Conservation (phyloP, 2,888 invertebrate genomes). For the Buathra laborator region DNA sequence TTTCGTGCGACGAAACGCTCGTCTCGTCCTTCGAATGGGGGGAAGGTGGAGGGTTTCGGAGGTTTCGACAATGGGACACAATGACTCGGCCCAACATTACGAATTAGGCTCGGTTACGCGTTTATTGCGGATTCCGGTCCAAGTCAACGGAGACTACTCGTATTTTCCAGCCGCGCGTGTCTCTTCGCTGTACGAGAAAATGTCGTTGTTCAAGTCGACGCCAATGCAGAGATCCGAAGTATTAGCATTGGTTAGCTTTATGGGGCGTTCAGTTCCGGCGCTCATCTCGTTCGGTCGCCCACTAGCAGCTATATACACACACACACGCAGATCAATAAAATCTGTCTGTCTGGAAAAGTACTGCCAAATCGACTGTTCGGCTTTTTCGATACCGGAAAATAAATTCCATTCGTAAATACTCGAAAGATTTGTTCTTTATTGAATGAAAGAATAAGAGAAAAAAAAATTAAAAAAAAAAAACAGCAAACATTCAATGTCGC, state of each 20-base stretch:
- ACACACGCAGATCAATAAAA: conserved; percentile 82
- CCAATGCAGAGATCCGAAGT: conserved; percentile 84
- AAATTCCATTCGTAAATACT: conserved; percentile 42
- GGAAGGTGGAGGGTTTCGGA: conserved; percentile 57
- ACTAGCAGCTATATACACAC: conserved; percentile 31
- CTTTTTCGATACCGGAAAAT: conserved; percentile 63
- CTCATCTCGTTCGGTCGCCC: conserved; percentile 68
- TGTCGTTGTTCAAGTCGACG: conserved; percentile 74
- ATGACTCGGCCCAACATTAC: conserved; percentile 82
- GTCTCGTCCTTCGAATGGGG: conserved; percentile 60
- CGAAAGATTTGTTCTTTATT: background rate
- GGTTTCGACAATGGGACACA: conserved; percentile 75
- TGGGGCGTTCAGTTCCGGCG: conserved; percentile 87
- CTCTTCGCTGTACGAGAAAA: conserved; percentile 31
- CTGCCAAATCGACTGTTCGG: conserved; percentile 81
- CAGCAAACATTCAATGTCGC: background rate
- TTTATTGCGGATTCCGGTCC: conserved; percentile 84
- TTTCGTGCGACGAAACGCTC: conserved; percentile 70
- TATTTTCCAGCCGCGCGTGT: conserved; percentile 65
- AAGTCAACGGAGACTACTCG: conserved; percentile 76
- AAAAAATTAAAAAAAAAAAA: background rate
- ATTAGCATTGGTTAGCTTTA: conserved; percentile 89
- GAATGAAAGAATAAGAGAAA: background rate
- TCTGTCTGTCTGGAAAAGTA: conserved; percentile 83
- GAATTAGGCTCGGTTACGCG: conserved; percentile 85